Base-by-base conservation (phyloP, 1,140 invertebrate genomes). In the Orius insidiosus region DNA sequence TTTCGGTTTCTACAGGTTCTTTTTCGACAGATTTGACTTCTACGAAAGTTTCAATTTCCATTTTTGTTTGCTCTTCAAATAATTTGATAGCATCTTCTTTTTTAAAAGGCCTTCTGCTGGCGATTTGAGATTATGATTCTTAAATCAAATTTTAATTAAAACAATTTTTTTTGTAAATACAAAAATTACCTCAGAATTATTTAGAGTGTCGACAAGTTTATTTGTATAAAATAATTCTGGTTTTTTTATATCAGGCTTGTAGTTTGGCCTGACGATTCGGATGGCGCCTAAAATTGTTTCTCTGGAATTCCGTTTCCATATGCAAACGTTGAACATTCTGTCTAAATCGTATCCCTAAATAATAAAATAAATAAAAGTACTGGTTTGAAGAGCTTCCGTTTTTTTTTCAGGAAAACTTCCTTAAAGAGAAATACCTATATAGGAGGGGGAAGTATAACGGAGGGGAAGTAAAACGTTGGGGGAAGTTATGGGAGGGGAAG, bases 251-350 rank as follows among this genome's bases (percentile, higher is more conserved):
- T 53, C 50, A 0, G 78, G 74, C 7, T 59, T 40, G 57, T 80
- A 86, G 10, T 68, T 49, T 1, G 72, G 68, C 14, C 74, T 47
- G 2, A 78, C 44, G 16, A 62, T 56, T 42, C 56, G 55, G 36
- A 85, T 69, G 2, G 71, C 70, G 52, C 68, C 62, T 14, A 83
- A 50, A 1, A 83, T 68, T 19, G 69, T 58, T 55, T 75, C 64
- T 49, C 69, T 64, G 58, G 85, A 75, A 60, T 82, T 71, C 13
- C 64, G 58, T 5, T 71, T 56, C 58, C 83, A 84, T 18, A 64
- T 65, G 5, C 71, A 70, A 44, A 75, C 64, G 52, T 77, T 74
- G 52, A 86, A 64, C 19, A 89, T 65, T 53, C 80, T 70, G 55
- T 82, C 69, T 6, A 84, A 61, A 7, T 63, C 67, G 42, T 75